These are phyloP conservation scores for Hipparchia sbordonii DNA, from an alignment of 2,888 invertebrate species.

Conservation along the genomic window DNA sequence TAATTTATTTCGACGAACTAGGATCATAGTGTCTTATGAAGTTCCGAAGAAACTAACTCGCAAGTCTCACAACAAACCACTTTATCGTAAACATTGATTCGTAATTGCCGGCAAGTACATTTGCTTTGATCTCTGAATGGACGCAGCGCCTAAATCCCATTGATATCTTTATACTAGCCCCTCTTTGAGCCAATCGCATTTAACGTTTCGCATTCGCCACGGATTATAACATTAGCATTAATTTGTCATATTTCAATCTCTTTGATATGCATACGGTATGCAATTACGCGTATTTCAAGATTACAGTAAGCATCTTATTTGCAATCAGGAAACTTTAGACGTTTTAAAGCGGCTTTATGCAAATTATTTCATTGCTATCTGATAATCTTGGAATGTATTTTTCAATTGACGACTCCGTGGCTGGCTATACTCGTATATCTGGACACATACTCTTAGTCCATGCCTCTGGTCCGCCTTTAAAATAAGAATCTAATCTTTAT, in stretches of 20 bases:
- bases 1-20: neutral
- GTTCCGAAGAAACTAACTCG: conserved; percentile 6
- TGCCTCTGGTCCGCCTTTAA: too few relatives aligned
- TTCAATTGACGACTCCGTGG: conserved; percentile 1
- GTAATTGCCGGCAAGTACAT: conserved; percentile 55
- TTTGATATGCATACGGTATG: conserved; percentile 41
- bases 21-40: neutral
- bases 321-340: conserved; percentile 27
- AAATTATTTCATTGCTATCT: conserved; percentile 17
- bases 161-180: conserved; percentile 62
- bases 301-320: conserved; percentile 39
- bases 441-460: neutral
- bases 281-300: conserved; percentile 44
- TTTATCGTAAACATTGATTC: conserved; percentile 54
- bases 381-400: conserved; percentile 19
- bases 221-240: conserved; percentile 47
- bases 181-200: conserved; percentile 44
- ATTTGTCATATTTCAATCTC: conserved; percentile 50
- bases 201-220: conserved; percentile 41
- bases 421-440: neutral
- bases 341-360: conserved; percentile 20
- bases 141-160: conserved; percentile 58
- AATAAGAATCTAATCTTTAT: too few relatives aligned
- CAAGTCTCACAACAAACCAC: conserved; percentile 8
- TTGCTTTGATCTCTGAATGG: conserved; percentile 71